Conservation (phyloP, 2,888 invertebrate species). For the Steinernema carpocapsae region DNA sequence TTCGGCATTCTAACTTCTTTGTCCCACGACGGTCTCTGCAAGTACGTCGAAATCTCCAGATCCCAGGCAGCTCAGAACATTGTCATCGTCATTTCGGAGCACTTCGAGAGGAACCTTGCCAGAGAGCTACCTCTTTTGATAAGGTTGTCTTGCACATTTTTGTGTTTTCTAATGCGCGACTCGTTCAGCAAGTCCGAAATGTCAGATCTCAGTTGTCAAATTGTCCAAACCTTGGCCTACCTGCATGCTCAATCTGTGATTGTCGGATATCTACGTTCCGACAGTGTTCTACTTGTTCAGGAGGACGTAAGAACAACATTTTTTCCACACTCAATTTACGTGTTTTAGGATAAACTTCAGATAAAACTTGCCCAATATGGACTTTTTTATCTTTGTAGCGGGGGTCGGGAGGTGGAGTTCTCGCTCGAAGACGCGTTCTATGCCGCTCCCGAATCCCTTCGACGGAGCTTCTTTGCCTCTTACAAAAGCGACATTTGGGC, state of each 20-base stretch:
- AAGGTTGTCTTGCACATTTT: neutral
- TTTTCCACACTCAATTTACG: conserved; percentile 35
- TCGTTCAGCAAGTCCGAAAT: neutral
- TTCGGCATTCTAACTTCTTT: conserved; percentile 80
- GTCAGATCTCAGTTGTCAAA: conserved; percentile 33
- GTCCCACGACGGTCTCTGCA: conserved; percentile 77
- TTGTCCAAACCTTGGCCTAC: conserved; percentile 76
- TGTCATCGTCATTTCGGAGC: conserved; percentile 57
- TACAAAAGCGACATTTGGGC: conserved; percentile 91
- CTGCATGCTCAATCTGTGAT: conserved; percentile 79
- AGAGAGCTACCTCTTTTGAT: neutral
- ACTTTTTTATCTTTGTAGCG: conserved; percentile 87
- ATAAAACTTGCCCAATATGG: conserved; percentile 87
- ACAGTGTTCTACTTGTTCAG: conserved; percentile 76
- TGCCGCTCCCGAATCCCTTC: conserved; percentile 41
- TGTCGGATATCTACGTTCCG: conserved; percentile 81
- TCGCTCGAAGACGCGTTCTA: conserved; percentile 40
- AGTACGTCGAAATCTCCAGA: conserved; percentile 86
- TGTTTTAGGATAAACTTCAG: neutral
- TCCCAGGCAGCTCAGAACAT: conserved; percentile 57
- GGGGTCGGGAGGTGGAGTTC: conserved; percentile 82
- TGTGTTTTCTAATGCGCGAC: no score
- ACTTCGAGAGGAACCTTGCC: conserved; percentile 76
- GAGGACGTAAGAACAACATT: neutral
- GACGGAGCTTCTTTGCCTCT: conserved; percentile 70